Conservation (phyloP, 2,113 vertebrate species). For the Pimephales promelas region DNA sequence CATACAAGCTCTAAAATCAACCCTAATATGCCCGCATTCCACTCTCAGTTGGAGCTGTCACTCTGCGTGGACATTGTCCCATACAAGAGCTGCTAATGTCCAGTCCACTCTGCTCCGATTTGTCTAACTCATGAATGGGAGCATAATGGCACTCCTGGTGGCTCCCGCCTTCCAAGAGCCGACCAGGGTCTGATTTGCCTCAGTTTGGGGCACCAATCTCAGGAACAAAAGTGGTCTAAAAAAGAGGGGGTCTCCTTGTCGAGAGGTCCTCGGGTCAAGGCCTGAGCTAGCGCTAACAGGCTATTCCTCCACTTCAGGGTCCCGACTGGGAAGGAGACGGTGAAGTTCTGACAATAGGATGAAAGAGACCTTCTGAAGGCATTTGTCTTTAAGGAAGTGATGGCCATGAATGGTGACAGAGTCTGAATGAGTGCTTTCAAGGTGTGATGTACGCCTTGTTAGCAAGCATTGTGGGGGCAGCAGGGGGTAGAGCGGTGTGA, state of each 20-base stretch:
- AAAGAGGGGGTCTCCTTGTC: slow-evolving; percentile 64
- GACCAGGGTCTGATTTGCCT: slow-evolving; percentile 77
- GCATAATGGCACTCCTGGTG: slow-evolving; percentile 79
- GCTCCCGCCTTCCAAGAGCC: slow-evolving; percentile 74
- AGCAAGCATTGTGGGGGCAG: slow-evolving; percentile 75
- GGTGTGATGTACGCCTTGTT: slow-evolving; percentile 79
- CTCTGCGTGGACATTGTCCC: slow-evolving; percentile 78
- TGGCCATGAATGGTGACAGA: slow-evolving; percentile 82
- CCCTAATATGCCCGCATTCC: slow-evolving; percentile 77
- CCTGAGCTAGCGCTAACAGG: slow-evolving; percentile 70
- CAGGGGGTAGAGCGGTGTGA: slow-evolving; percentile 67
- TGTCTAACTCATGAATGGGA: slow-evolving; percentile 85
- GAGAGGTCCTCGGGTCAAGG: slow-evolving; percentile 74
- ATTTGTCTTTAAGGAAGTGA: slow-evolving; percentile 88
- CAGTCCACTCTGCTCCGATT: slow-evolving; percentile 71
- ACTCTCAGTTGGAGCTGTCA: slow-evolving; percentile 81
- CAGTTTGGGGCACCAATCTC: slow-evolving; percentile 75
- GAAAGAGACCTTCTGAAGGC: slow-evolving; percentile 83
- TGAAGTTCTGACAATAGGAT: slow-evolving; percentile 83
- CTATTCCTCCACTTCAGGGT: slow-evolving; percentile 74
- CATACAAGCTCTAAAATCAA: slow-evolving; percentile 72
- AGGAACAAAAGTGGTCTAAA: slow-evolving; percentile 71
- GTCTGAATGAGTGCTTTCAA: slow-evolving; percentile 80
- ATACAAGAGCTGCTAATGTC: slow-evolving; percentile 76
- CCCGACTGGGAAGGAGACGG: slow-evolving; percentile 75